Evolutionary conservation across 2,113 vertebrate genomes (phyloP), one percentile per base, ranked within the genome.

Genomic region (Odobenus rosmarus): DNA sequence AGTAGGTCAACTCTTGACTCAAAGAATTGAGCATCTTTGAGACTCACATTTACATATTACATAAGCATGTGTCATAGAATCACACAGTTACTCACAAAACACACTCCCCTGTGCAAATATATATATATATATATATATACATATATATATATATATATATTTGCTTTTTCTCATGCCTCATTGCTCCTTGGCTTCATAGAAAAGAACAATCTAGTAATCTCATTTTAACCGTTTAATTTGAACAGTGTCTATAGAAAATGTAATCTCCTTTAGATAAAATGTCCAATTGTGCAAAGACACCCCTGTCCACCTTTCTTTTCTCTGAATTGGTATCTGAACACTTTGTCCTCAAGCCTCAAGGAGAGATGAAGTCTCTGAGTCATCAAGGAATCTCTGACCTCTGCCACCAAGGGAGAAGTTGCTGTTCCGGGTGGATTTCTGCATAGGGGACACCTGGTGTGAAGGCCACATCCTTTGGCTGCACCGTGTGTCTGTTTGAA

Each of bases 371-470:
- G 10, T 59, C 8, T 14, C 7, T 67, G 88, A 9, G 3, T 72
- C 4, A 2, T 55, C 14, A 61, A 16, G 3, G 13, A 39, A 23
- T 42, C 69, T 10, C 26, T 59, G 33, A 14, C 8, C 24, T 93
- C 4, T 74, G 3, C 61, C 46, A 28, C 18, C 39, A 24, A 6
- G 11, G 28, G 42, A 16, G 42, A 28, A 1, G 1, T 46, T 76
- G 18, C 31, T 62, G 10, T 42, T 39, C 42, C 11, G 3, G 19
- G n/a, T 16, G 71, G 14, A 24, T 55, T 62, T 15, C 42, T 16
- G 8, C 0, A 0, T 3, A 39, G 2, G 1, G 57, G 46, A 49
- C 28, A 12, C 42, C 55, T 67, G 36, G 23, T 3, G 16, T 51
- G 19, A 57, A 76, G 13, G 28, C 28, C 15, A 12, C 10, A 5